Percentiles rank a stretch among this genome's conserved stretches.
phyloP scores from a whole-genome alignment of 2,797 vertebrate genomes.

The Tachyglossus aculeatus region DNA sequence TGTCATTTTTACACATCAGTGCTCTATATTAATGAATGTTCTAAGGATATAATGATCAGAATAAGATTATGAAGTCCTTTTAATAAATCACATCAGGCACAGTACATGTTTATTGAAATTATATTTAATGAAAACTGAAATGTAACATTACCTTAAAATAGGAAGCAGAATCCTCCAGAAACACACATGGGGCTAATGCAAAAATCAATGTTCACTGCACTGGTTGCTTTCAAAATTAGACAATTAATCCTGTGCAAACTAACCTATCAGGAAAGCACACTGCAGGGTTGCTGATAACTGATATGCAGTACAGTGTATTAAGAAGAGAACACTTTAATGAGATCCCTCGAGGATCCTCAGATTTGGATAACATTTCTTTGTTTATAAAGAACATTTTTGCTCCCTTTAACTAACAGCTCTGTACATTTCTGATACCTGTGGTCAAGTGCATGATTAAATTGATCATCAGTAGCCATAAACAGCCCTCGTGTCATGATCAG shows the following conservation, averaged over 20 bases:
- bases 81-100: constrained; percentile 12
- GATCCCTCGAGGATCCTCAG: constrained; percentile 65
- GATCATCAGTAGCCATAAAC: constrained; percentile 35
- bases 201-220: constrained; percentile 55
- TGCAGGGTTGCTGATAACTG: constrained; percentile 60
- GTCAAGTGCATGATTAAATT: constrained; percentile 25
- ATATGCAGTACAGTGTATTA: constrained; percentile 54
- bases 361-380: constrained; percentile 39
- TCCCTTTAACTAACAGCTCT: constrained; percentile 41
- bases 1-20: constrained; percentile 28
- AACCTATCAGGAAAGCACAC: constrained; percentile 63
- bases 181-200: constrained; percentile 16
- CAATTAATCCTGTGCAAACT: constrained; percentile 76
- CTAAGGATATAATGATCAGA: not conserved
- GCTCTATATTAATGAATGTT: constrained; percentile 22
- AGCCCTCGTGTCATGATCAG: constrained; percentile 10
- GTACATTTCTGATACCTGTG: constrained; percentile 18
- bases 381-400: constrained; percentile 63
- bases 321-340: constrained; percentile 68
- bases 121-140: constrained; percentile 25
- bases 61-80: constrained; percentile 4
- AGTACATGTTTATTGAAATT: not conserved
- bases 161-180: constrained; percentile 30
- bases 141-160: constrained; percentile 18
- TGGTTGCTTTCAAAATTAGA: constrained; percentile 66